Percentiles rank a stretch among this genome's conserved stretches.
phyloP scores from a whole-genome alignment of 2,797 vertebrate species.

The Epinephelus coioides region DNA sequence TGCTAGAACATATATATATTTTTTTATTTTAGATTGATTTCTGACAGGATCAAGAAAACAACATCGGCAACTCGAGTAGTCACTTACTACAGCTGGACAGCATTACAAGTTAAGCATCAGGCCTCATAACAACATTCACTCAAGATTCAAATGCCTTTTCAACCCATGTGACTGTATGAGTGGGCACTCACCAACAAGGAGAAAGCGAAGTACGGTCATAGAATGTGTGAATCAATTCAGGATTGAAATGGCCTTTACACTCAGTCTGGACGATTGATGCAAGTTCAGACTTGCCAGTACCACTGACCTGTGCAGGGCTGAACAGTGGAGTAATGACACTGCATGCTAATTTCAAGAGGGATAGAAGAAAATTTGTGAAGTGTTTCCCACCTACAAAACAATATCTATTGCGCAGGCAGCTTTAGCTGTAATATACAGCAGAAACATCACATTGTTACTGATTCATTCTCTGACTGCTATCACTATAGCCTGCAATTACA shows the following conservation, averaged over 20 bases:
- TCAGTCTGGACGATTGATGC: conserved; percentile 40
- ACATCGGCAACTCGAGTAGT: conserved; percentile 2
- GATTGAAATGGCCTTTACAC: conserved; percentile 35
- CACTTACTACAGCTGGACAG: background rate
- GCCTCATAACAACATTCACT: background rate
- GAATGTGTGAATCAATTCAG: conserved; percentile 45
- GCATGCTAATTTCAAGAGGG: conserved; percentile 13
- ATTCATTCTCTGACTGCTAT: background rate
- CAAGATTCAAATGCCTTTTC: conserved; percentile 33
- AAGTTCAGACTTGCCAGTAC: conserved; percentile 33
- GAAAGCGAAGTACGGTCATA: conserved; percentile 25
- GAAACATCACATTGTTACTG: background rate
- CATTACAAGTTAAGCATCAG: background rate
- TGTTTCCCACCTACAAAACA: background rate
- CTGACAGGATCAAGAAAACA: too few species aligned
- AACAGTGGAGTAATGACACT: conserved; percentile 5
- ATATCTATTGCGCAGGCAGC: background rate
- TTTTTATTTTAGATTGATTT: too few species aligned
- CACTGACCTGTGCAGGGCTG: conserved; percentile 34
- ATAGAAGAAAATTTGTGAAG: background rate
- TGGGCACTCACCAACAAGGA: conserved; percentile 31
- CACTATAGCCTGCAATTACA: background rate
- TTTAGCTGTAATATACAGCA: background rate
- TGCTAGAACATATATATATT: too few species aligned
- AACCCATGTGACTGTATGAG: conserved; percentile 11